Conservation (phyloP, 2,797 vertebrate species). For the Notolepis coatsorum region DNA sequence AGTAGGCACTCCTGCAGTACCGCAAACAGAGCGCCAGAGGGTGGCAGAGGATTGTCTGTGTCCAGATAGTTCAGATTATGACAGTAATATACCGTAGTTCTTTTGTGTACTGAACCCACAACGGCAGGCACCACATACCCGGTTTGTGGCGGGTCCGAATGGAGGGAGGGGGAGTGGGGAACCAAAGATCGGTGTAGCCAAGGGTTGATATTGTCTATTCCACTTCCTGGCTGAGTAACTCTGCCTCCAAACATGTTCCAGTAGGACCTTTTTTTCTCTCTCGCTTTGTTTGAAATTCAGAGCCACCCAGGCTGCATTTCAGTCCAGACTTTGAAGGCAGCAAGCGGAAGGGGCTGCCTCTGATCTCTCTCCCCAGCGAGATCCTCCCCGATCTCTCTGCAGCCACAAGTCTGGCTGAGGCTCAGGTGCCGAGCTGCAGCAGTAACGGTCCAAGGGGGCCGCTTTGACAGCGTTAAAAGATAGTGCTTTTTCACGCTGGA, state of each 20-base stretch:
- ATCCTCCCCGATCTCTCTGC: no score
- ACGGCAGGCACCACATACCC: no score
- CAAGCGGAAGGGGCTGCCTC: conserved; percentile 66
- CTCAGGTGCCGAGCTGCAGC: no score
- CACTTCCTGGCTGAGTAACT: conserved; percentile 32
- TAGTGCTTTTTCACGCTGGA: no score
- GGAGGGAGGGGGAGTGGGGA: conserved; percentile 10
- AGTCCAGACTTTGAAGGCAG: conserved; percentile 77
- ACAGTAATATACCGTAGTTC: background rate
- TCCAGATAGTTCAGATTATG: background rate
- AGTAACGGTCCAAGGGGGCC: no score
- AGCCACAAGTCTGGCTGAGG: no score
- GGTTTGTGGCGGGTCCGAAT: conserved; percentile 22
- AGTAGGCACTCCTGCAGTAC: no score
- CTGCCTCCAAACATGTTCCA: conserved; percentile 55
- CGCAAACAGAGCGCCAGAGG: no score
- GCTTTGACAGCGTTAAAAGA: no score
- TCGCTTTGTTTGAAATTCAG: conserved; percentile 74
- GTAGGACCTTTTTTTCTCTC: no score
- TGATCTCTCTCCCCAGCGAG: conserved; percentile 58
- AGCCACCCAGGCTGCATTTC: conserved; percentile 72
- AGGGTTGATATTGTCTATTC: conserved; percentile 49
- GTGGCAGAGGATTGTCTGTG: no score
- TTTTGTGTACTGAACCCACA: conserved; percentile 21
- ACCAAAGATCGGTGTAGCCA: conserved; percentile 35